Evolutionary conservation across 2,113 vertebrate genomes (phyloP).

Genomic region (Corydoras sp.): DNA sequence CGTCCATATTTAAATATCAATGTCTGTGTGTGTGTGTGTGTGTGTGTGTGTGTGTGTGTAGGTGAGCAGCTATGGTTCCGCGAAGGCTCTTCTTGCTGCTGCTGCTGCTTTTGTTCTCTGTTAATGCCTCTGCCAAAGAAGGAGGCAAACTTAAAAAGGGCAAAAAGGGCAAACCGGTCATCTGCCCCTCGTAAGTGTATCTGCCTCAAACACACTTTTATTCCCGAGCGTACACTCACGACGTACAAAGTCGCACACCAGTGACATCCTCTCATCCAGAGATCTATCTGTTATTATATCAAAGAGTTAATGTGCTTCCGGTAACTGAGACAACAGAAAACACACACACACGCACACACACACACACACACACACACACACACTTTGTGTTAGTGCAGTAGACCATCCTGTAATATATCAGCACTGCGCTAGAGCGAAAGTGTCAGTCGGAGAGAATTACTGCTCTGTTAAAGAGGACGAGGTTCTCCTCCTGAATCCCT

Average conservation of each 20-base stretch:
- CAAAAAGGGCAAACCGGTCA: constrained; percentile 64
- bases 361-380: constrained; percentile 2
- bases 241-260: neutral
- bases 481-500: neutral
- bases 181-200: constrained; percentile 67
- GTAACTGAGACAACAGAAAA: neutral
- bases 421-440: neutral
- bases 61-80: constrained; percentile 47
- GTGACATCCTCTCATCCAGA: neutral
- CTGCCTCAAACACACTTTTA: neutral
- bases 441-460: constrained; percentile 30
- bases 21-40: constrained; percentile 11
- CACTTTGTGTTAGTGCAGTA: neutral
- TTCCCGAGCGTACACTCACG: neutral
- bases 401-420: constrained; percentile 15
- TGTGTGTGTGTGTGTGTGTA: constrained; percentile 26
- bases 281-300: neutral
- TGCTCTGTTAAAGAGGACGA: constrained; percentile 18
- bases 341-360: neutral
- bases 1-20: neutral
- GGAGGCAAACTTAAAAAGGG: constrained; percentile 60
- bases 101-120: constrained; percentile 50
- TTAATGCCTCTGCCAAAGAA: constrained; percentile 42
- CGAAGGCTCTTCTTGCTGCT: constrained; percentile 41
- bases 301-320: neutral